phyloP scores from a whole-genome alignment of 2,113 vertebrate genomes.

The Heteronetta atricapilla region DNA sequence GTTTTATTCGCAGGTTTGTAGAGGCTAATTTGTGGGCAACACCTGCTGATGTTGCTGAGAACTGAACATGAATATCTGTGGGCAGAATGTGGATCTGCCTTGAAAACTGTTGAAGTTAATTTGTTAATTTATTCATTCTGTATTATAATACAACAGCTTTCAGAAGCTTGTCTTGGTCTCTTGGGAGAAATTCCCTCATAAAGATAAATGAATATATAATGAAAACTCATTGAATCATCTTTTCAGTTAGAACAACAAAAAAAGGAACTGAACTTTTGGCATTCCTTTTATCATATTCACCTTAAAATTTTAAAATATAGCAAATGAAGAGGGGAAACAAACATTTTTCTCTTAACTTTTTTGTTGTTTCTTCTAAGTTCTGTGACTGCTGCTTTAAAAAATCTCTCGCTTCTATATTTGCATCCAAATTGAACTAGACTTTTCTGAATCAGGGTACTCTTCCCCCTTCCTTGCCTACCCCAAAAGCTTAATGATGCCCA shows the following conservation, averaged over 20 bases:
- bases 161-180: not conserved
- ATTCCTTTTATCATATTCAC: not conserved
- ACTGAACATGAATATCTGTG: accelerated
- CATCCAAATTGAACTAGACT: not conserved
- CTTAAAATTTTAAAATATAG: not conserved
- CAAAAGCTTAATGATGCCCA: not conserved
- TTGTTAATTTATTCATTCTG: constrained; percentile 33
- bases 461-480: not conserved
- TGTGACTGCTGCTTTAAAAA: not conserved
- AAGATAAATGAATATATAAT: constrained; percentile 27
- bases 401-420: not conserved
- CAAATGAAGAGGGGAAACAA: not conserved
- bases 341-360: not conserved
- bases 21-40: not conserved
- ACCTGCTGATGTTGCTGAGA: not conserved
- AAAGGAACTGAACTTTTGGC: not conserved
- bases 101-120: not conserved
- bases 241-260: not conserved
- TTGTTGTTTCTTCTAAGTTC: not conserved
- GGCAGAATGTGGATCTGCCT: not conserved
- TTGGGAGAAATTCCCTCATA: not conserved
- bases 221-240: not conserved
- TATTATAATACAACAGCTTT: not conserved
- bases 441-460: not conserved
- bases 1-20: not conserved